Percentiles rank a stretch among this genome's conserved stretches.
These are phyloP conservation scores for Cremastobaeus sp. DNA, from an alignment of 2,888 invertebrate genomes.

Conservation along the genomic window DNA sequence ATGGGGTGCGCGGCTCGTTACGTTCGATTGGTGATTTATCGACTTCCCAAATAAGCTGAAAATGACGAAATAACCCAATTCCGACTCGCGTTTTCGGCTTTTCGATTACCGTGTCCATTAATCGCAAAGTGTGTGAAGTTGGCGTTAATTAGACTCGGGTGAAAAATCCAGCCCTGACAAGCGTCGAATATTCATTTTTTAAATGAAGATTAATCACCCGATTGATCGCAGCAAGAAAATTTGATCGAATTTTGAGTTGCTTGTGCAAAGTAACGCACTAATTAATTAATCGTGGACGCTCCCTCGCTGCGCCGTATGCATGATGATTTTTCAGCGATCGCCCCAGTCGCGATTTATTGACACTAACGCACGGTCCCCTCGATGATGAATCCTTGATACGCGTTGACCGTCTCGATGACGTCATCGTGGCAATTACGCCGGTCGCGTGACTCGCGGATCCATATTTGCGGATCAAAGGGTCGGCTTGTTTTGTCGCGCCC, in stretches of 20 bases:
- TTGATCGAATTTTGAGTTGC: background rate
- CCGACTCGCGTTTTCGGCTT: slow-evolving; percentile 32
- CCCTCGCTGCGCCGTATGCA: too few relatives aligned
- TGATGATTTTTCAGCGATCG: slow-evolving; percentile 19
- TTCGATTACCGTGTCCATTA: too few relatives aligned
- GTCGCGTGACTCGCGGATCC: slow-evolving; percentile 22
- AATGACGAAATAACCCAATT: slow-evolving; percentile 36
- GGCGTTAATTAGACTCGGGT: too few relatives aligned
- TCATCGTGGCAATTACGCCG: slow-evolving; percentile 34
- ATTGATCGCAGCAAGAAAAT: too few relatives aligned
- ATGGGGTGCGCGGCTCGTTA: slow-evolving; percentile 34
- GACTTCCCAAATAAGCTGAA: slow-evolving; percentile 29
- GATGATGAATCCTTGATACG: slow-evolving; percentile 5
- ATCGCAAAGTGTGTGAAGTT: too few relatives aligned
- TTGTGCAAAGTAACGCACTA: background rate
- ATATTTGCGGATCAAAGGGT: slow-evolving; percentile 46
- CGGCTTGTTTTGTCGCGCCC: slow-evolving; percentile 28
- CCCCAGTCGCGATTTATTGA: slow-evolving; percentile 16
- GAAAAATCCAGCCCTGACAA: too few relatives aligned
- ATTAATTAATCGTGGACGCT: too few relatives aligned
- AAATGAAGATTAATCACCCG: too few relatives aligned
- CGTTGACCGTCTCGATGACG: slow-evolving; percentile 29
- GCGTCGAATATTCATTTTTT: too few relatives aligned
- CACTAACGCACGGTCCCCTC: slow-evolving; percentile 4
- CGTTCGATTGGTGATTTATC: slow-evolving; percentile 36